A percentile compares a stretch with the other conserved stretches of the same genome.
These are phyloP conservation scores for Drosophila subquinaria DNA, from an alignment of 2,888 invertebrate genomes.

Conservation along the genomic window DNA sequence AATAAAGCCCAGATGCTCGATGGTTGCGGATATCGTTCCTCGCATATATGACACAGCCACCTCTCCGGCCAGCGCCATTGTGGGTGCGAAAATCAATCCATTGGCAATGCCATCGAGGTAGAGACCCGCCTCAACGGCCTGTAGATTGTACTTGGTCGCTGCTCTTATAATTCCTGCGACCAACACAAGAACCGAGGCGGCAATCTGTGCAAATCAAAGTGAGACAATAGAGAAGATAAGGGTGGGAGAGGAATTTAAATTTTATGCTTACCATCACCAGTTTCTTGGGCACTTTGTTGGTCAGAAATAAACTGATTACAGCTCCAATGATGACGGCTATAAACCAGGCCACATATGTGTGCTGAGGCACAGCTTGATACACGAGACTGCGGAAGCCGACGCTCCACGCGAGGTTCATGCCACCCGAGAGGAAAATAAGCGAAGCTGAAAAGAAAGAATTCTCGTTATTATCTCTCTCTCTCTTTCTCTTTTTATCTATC, in stretches of 20 bases:
- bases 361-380: fast-evolving
- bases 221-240: background rate
- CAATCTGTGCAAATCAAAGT: constrained; percentile 46
- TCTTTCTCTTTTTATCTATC: no score
- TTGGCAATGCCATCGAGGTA: constrained; percentile 82
- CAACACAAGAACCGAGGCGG: constrained; percentile 62
- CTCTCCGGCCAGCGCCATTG: constrained; percentile 78
- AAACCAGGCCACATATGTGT: constrained; percentile 78
- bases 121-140: constrained; percentile 57
- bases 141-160: constrained; percentile 22
- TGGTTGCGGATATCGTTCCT: constrained; percentile 53
- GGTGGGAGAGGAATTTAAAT: background rate
- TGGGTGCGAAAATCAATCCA: constrained; percentile 75
- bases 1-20: constrained; percentile 62
- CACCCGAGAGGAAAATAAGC: constrained; percentile 76
- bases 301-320: constrained; percentile 56
- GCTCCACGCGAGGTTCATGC: constrained; percentile 79
- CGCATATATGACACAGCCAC: constrained; percentile 62
- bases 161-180: constrained; percentile 72
- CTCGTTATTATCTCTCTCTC: background rate
- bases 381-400: constrained; percentile 46
- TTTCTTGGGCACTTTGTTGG: constrained; percentile 73
- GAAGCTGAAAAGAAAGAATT: constrained; percentile 51
- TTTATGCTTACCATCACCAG: constrained; percentile 63
- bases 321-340: constrained; percentile 79